These are phyloP conservation scores for Folsomia manolachei DNA, from an alignment of 2,888 invertebrate species.

Conservation along the genomic window DNA sequence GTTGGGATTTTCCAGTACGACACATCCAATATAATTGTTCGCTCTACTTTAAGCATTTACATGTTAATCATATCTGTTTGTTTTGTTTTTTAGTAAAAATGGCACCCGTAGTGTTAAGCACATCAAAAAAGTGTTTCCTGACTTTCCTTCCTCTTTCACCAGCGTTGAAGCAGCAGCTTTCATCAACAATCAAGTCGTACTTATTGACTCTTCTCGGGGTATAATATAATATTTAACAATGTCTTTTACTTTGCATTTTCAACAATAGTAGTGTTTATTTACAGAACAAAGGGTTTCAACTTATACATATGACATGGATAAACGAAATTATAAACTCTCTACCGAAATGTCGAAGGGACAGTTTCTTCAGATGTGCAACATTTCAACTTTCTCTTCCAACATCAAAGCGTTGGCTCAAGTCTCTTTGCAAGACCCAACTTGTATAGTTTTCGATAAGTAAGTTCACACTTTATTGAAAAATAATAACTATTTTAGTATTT, in stretches of 20 bases:
- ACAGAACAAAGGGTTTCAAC: slow-evolving; percentile 22
- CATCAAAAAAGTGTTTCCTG: slow-evolving; percentile 29
- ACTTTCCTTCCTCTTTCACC: slow-evolving; percentile 21
- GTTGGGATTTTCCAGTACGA: slow-evolving; percentile 36
- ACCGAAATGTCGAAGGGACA: slow-evolving; percentile 18
- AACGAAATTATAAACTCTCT: slow-evolving; percentile 15
- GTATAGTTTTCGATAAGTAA: slow-evolving; percentile 37
- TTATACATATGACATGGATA: slow-evolving; percentile 24
- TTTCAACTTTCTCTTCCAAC: slow-evolving; percentile 5
- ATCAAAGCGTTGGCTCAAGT: slow-evolving; percentile 37
- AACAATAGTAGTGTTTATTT: not conserved
- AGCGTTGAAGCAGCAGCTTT: slow-evolving; percentile 34
- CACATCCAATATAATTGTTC: not conserved
- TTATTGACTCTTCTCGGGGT: slow-evolving; percentile 38
- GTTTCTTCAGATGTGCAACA: slow-evolving; percentile 35
- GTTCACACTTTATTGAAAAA: not conserved
- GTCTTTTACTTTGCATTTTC: too few species aligned
- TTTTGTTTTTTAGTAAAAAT: slow-evolving; percentile 22
- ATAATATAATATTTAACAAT: not conserved
- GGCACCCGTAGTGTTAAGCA: slow-evolving; percentile 23
- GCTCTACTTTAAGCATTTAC: too few species aligned
- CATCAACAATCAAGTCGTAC: slow-evolving; percentile 30
- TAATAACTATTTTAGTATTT: not conserved
- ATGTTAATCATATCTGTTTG: too few species aligned
- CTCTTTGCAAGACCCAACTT: slow-evolving; percentile 23